These are phyloP conservation scores for Micromussa lordhowensis DNA, from an alignment of 92 coral and sea anemone genomes.

Conservation along the genomic window DNA sequence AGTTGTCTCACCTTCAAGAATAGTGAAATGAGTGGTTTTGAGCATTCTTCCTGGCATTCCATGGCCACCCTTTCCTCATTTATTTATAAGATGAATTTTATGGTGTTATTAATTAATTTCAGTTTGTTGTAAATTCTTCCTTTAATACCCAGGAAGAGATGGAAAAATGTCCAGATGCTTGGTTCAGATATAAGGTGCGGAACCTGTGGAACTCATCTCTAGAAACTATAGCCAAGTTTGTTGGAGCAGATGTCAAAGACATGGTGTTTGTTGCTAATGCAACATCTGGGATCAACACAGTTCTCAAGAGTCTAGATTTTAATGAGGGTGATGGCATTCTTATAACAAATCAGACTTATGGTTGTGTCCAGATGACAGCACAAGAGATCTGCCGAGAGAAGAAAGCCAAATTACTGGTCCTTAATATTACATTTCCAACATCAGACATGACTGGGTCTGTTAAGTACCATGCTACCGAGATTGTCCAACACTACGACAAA, in stretches of 20 bases:
- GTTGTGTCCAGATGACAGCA: conserved; percentile 69
- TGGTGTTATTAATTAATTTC: too few relatives aligned
- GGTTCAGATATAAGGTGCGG: conserved; percentile 45
- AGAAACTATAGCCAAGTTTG: conserved; percentile 67
- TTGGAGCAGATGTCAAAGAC: conserved; percentile 64
- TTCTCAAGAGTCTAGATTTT: conserved; percentile 64
- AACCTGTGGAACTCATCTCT: conserved; percentile 63
- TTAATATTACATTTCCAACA: conserved; percentile 80
- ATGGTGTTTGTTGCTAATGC: conserved; percentile 78
- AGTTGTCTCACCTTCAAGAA: too few relatives aligned
- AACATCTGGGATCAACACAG: conserved; percentile 74
- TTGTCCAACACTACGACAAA: conserved; percentile 74
- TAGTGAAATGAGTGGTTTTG: too few relatives aligned
- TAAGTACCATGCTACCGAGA: conserved; percentile 68
- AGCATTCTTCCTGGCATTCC: too few relatives aligned
- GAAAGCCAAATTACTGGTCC: conserved; percentile 76
- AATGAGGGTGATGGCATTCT: conserved; percentile 76
- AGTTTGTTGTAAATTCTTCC: background rate
- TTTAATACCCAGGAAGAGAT: conserved; percentile 55
- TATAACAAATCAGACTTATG: conserved; percentile 81
- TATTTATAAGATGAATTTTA: too few relatives aligned
- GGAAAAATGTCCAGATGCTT: conserved; percentile 70
- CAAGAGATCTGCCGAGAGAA: conserved; percentile 72
- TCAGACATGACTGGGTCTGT: conserved; percentile 70
- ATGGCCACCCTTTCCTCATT: too few relatives aligned